Evolutionary conservation across 2,888 invertebrate genomes (phyloP).

Genomic region (Drosophila infuscata): DNA sequence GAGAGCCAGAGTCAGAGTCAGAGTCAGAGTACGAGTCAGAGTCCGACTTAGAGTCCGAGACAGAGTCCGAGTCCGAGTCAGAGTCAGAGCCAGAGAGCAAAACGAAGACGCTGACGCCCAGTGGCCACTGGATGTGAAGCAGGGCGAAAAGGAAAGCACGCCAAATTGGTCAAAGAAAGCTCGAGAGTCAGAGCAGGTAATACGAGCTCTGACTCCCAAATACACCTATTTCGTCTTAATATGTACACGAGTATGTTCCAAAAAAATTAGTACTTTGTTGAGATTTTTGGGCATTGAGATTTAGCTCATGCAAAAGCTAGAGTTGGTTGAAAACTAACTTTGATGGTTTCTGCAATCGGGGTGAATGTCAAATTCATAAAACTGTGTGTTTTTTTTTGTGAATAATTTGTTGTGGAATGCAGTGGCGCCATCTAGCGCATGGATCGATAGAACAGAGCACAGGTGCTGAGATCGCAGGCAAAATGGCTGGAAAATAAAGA

Average conservation of each 20-base stretch:
- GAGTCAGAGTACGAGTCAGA: background rate
- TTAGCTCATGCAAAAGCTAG: background rate
- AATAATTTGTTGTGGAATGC: background rate
- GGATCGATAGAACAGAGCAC: background rate
- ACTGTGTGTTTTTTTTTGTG: background rate
- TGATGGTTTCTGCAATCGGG: background rate
- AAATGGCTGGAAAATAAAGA: constrained; percentile 37
- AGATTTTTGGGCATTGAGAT: background rate
- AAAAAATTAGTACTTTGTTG: background rate
- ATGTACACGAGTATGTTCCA: background rate
- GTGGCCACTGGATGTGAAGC: constrained; percentile 5
- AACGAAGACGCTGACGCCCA: constrained; percentile 12
- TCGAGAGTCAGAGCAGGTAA: background rate
- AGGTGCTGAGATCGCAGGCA: constrained; percentile 10
- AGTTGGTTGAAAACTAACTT: background rate
- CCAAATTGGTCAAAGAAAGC: constrained; percentile 42
- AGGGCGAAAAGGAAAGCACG: constrained; percentile 41
- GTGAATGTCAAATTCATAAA: background rate
- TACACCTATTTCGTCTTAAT: background rate
- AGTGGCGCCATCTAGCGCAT: constrained; percentile 41
- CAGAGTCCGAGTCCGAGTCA: background rate
- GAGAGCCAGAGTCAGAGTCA: constrained; percentile 11
- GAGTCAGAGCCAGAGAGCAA: constrained; percentile 7
- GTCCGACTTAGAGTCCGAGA: background rate
- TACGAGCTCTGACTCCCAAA: constrained; percentile 1